Evolutionary conservation across 2,797 vertebrate species (phyloP).

Genomic region (Vultur gryphus): DNA sequence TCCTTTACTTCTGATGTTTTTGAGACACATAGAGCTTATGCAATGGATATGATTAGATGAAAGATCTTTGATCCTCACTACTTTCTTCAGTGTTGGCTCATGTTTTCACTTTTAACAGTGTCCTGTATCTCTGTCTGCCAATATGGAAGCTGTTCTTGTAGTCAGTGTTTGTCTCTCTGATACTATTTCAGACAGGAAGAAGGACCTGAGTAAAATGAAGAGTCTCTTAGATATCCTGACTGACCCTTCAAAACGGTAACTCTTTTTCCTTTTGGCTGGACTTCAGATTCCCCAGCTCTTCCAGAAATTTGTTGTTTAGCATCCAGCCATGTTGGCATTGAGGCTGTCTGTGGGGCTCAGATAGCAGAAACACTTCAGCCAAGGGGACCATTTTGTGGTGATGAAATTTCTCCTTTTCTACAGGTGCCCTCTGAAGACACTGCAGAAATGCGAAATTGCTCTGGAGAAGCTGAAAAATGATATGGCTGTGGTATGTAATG

Average conservation of each 20-base stretch:
- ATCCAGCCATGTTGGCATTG: neutral
- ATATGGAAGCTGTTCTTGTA: neutral
- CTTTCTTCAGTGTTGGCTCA: neutral
- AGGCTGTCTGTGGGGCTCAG: neutral
- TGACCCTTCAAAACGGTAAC: conserved; percentile 91
- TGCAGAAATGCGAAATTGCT: conserved; percentile 98
- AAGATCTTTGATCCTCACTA: neutral
- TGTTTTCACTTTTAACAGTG: neutral
- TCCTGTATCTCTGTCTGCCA: neutral
- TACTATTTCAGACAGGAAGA: conserved; percentile 87
- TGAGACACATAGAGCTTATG: neutral
- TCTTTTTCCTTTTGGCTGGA: neutral
- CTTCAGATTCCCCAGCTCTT: neutral
- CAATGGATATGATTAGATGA: neutral
- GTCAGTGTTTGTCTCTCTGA: neutral
- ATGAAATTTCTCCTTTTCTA: neutral
- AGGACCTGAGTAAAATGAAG: conserved; percentile 99
- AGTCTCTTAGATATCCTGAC: conserved; percentile 95
- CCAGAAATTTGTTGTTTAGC: neutral
- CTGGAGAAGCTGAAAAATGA: conserved; percentile 97
- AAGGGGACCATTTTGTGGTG: neutral
- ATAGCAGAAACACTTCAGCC: neutral
- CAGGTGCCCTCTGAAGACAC: conserved; percentile 93
- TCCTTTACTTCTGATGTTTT: neutral
- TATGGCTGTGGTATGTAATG: conserved; percentile 90